Base-by-base conservation (phyloP, 2,888 invertebrate genomes). In the Polyploca ridens region DNA sequence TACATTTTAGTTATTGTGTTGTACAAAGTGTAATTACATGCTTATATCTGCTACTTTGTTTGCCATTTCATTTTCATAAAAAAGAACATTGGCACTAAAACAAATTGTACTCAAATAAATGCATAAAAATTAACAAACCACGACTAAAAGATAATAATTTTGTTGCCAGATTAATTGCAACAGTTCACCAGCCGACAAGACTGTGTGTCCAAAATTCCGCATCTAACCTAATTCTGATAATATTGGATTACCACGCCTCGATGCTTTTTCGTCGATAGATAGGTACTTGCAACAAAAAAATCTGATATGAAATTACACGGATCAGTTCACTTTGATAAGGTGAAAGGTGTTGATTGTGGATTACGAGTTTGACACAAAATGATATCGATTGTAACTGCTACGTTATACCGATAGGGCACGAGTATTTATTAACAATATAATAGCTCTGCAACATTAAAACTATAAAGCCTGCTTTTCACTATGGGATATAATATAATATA, bases 221-320 rank as follows among this genome's bases (percentile, higher is more conserved):
- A 66, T 66, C 62, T 70, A 72, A 70, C 70, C 72, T 59, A 68
- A 66, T 71, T 74, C 62, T 44, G 63, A 57, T 58, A 60, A 66
- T 67, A 68, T 64, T 68, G 64, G 65, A 60, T 68, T 67, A 66
- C 19, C 19, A 14, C 10, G 54, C 54, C 41, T 54, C 62, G 57
- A 58, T 54, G 58, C 60, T 66, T 62, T 62, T 46, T 68, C 64
- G 66, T 64, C 64, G 71, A 69, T 63, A 61, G 62, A 65, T 54
- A 54, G 41, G 27, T 1, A 27, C 27, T 0, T 13, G 3, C 54
- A 63, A 64, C 66, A 67, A 70, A 68, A 68, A 67, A 58, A 67
- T 14, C 62, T 62, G 69, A 68, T 66, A 68, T 59, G 66, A 64
- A 65, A 64, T 63, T 61, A 57, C 33, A 62, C 33, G 57, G 63